These are phyloP conservation scores for Ectropis crepuscularia DNA, from an alignment of 2,888 invertebrate species.

Conservation along the genomic window DNA sequence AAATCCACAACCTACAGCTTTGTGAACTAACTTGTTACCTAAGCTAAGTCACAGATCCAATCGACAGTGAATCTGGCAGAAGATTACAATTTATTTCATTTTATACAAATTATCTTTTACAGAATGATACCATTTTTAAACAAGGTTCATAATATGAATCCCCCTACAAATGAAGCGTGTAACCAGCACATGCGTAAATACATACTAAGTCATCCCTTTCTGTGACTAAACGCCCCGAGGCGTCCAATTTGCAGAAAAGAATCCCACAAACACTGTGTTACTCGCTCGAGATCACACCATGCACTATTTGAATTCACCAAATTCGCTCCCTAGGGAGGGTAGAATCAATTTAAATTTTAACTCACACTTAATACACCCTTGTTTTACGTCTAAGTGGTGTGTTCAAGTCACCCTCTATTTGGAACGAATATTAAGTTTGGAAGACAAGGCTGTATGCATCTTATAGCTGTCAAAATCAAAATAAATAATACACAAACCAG, in stretches of 20 bases:
- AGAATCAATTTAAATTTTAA: slow-evolving; percentile 85
- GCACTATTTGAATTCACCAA: slow-evolving; percentile 83
- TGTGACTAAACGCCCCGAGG: slow-evolving; percentile 76
- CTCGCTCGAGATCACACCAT: slow-evolving; percentile 80
- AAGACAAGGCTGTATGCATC: slow-evolving; percentile 56
- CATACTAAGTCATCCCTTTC: slow-evolving; percentile 61
- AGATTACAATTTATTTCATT: neutral
- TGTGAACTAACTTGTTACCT: too few species aligned
- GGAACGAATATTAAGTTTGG: slow-evolving; percentile 78
- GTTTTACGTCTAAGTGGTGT: slow-evolving; percentile 85
- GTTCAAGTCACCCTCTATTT: slow-evolving; percentile 83
- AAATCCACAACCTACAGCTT: too few species aligned
- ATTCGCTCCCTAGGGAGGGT: slow-evolving; percentile 77
- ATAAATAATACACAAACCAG: neutral
- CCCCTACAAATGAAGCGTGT: slow-evolving; percentile 72
- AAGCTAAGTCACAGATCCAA: too few species aligned
- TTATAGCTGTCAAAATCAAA: slow-evolving; percentile 13
- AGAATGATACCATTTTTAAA: neutral
- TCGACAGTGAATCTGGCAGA: too few species aligned
- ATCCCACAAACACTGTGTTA: slow-evolving; percentile 75
- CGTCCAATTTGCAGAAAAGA: slow-evolving; percentile 83
- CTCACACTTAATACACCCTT: slow-evolving; percentile 85
- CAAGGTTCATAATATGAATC: slow-evolving; percentile 26
- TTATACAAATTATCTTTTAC: neutral
- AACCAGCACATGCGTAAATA: slow-evolving; percentile 61